phyloP scores from a whole-genome alignment of 2,113 vertebrate species.

The Syngnathus scovelli region DNA sequence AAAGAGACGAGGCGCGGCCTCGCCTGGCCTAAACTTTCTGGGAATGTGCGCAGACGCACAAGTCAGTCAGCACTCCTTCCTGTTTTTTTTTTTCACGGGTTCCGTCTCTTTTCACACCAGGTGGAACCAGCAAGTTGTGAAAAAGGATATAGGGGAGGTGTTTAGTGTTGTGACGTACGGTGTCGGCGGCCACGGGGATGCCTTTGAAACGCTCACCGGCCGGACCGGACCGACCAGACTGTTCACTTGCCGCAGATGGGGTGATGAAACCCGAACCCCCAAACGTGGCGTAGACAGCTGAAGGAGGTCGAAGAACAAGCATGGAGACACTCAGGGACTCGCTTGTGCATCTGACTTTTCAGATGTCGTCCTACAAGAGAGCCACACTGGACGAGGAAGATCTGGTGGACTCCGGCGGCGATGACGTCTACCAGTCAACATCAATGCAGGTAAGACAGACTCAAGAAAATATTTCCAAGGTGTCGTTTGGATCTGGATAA shows the following conservation, averaged over 20 bases:
- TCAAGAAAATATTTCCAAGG: not conserved
- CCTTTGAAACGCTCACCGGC: not conserved
- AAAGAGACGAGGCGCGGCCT: slow-evolving; percentile 52
- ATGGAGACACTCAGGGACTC: slow-evolving; percentile 77
- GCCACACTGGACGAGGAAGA: slow-evolving; percentile 92
- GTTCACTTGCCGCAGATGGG: slow-evolving; percentile 43
- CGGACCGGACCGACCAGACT: slow-evolving; percentile 25
- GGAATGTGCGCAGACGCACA: slow-evolving; percentile 51
- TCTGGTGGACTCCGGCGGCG: slow-evolving; percentile 79
- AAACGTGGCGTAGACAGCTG: slow-evolving; percentile 17
- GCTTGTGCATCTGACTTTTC: slow-evolving; percentile 76
- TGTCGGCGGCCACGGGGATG: not conserved
- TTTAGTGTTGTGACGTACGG: slow-evolving; percentile 20
- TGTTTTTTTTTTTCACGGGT: slow-evolving; percentile 61
- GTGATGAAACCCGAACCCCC: slow-evolving; percentile 28
- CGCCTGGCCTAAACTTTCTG: slow-evolving; percentile 59
- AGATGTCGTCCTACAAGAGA: slow-evolving; percentile 94
- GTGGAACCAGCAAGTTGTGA: slow-evolving; percentile 39
- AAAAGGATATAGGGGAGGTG: slow-evolving; percentile 20
- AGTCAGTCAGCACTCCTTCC: slow-evolving; percentile 57
- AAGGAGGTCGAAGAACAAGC: slow-evolving; percentile 17
- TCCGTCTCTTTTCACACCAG: slow-evolving; percentile 45
- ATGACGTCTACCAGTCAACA: slow-evolving; percentile 80
- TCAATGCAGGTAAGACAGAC: slow-evolving; percentile 76
- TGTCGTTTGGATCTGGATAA: not conserved